Percentiles rank a stretch among this genome's conserved stretches.
phyloP scores from a whole-genome alignment of 2,888 invertebrate genomes.

The Apamea sordens region DNA sequence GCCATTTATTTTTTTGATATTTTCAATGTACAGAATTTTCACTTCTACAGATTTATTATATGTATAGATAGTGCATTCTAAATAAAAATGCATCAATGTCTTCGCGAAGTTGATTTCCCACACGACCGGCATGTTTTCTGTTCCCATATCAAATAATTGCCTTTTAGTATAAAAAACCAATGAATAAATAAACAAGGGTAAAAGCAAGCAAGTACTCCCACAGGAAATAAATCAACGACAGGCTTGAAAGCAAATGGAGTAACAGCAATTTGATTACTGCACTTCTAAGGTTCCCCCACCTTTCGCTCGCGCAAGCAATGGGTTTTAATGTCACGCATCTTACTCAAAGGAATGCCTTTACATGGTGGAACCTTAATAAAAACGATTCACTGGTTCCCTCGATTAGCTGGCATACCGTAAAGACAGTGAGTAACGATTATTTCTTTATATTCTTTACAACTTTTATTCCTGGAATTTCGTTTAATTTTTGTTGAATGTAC shows the following conservation, averaged over 20 bases:
- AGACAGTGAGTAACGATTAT: slow-evolving; percentile 57
- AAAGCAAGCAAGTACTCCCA: slow-evolving; percentile 13
- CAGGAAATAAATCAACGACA: slow-evolving; percentile 52
- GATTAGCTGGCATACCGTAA: slow-evolving; percentile 55
- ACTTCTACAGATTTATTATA: too few species aligned
- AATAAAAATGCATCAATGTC: not conserved
- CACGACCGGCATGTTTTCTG: not conserved
- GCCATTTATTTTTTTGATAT: too few species aligned
- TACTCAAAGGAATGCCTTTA: slow-evolving; percentile 46
- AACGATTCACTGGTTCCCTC: slow-evolving; percentile 61
- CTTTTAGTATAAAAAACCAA: slow-evolving; percentile 5
- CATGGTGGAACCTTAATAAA: slow-evolving; percentile 56
- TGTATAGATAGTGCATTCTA: not conserved
- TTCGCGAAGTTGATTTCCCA: not conserved
- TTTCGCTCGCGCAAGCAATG: slow-evolving; percentile 10
- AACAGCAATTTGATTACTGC: slow-evolving; percentile 59
- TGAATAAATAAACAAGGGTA: slow-evolving; percentile 7
- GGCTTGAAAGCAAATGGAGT: slow-evolving; percentile 48
- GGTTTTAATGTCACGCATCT: slow-evolving; percentile 61
- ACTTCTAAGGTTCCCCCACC: slow-evolving; percentile 37
- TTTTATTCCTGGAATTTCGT: slow-evolving; percentile 5
- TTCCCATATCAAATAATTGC: slow-evolving; percentile 2
- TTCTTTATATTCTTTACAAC: slow-evolving; percentile 34
- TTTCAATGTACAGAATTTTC: too few species aligned
- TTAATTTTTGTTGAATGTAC: slow-evolving; percentile 9